Percentiles rank a stretch among this genome's conserved stretches.
These are phyloP conservation scores for Silurus lanzhouensis DNA, from an alignment of 2,797 vertebrate species.

Conservation along the genomic window DNA sequence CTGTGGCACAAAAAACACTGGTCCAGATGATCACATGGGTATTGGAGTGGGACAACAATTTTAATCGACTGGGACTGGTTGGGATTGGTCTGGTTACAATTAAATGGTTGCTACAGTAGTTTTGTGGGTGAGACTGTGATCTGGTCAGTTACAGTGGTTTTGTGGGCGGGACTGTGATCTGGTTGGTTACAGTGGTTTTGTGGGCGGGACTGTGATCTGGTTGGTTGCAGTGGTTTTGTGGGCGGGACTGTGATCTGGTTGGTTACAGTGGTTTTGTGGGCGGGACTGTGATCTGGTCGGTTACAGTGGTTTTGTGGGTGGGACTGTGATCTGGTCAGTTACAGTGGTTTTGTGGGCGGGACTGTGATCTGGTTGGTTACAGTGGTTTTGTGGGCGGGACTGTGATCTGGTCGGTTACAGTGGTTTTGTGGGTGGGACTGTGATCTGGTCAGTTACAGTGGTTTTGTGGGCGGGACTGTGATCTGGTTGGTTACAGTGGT, in stretches of 20 bases:
- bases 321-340: background rate
- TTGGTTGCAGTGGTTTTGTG: background rate
- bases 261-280: background rate
- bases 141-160: background rate
- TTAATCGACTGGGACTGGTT: too few relatives aligned
- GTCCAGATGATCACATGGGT: too few relatives aligned
- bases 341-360: background rate
- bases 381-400: too few relatives aligned
- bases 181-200: background rate
- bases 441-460: background rate
- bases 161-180: background rate
- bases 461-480: background rate
- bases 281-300: background rate
- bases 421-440: background rate
- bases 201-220: background rate
- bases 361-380: background rate
- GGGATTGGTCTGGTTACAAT: background rate
- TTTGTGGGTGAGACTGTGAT: background rate
- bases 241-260: background rate
- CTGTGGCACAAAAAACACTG: too few relatives aligned
- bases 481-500: background rate
- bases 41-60: too few relatives aligned
- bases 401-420: too few relatives aligned
- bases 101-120: background rate
- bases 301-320: background rate